Evolutionary conservation across 2,797 vertebrate species (phyloP), one percentile per base, ranked within the genome.

Genomic region (Semaprochilodus insignis): DNA sequence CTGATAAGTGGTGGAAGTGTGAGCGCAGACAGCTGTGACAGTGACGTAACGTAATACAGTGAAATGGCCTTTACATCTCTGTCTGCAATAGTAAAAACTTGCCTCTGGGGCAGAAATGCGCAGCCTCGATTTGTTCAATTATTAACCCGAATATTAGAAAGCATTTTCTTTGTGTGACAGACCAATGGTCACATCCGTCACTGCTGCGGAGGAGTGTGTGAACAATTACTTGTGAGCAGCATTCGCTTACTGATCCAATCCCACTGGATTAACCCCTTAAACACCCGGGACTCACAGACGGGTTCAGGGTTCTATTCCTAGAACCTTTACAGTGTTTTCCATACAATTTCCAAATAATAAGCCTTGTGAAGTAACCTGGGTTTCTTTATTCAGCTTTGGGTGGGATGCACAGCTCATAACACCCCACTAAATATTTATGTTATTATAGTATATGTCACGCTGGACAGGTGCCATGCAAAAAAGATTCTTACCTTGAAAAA

Each of bases 141-240:
- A 94, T 95, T 94, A 91, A 95, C 94, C 90, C 91, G 88, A 91
- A 90, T 88, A 89, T 92, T 90, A 91, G 88, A 93, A 91, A 91
- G 79, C 80, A 82, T 90, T 91, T 94, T 93, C 78, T 90, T 93
- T 84, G 85, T 85, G 60, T 88, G 91, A 91, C 85, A 88, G 88
- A 87, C 85, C 88, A 91, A 88, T 87, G 90, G 89, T 88, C 74
- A 81, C 86, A 87, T 89, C 73, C 52, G 84, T 90, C 0, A 1
- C 51, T 69, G 81, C 55, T 81, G 74, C 44, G 27, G 73, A 44
- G 13, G 57, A n/a, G 17, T 74, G 44, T 65, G 66, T 66, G 27
- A 71, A 66, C 10, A 13, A 31, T 34, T 75, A 17, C n/a, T 34
- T 34, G 19, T 80, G 27, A 57, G 77, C 62, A 85, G 83, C 21